Base-by-base conservation (phyloP, 1,140 invertebrate species). In the Bombus confusus region DNA sequence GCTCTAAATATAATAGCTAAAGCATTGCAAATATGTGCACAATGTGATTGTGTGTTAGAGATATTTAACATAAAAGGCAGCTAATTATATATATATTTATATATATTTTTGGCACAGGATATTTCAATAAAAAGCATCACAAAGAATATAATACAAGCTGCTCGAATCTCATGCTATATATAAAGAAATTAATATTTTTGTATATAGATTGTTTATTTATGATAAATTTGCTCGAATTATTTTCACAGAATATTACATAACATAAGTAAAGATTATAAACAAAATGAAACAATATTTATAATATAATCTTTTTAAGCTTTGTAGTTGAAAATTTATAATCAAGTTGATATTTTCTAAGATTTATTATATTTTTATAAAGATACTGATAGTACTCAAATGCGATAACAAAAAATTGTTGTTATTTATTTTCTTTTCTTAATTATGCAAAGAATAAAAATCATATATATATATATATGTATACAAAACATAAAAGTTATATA, bases 321-420 rank as follows among this genome's bases (percentile, higher is more conserved):
- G 12, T 72, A 64, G 47, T 57, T 64, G 15, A 64, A 34, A 62
- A 68, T 47, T 80, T 66, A 84, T 47, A 72, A 80, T 6, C 22
- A n/a, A 15, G 41, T 83, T n/a, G 2, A 72, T 71, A 71, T 76
- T 82, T 87, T 87, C 72, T 82, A 85, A 85, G 74, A 80, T 87
- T 86, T 84, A 88, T 87, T 90, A 91, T 91, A 91, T 86, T 90
- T 90, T 91, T 91, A 91, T 90, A 86, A 87, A 77, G 62, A 64
- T 79, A 34, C 52, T 83, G 9, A 78, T 74, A 81, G 73, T 86
- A 47, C 10, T 41, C 39, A 41, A 71, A 77, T 77, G 78, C 75
- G 37, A 73, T 47, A 76, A 86, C 82, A 62, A 47, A 72, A 71
- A 31, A 59, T 69, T 28, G 74, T 81, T 75, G 37, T 80, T 83